Evolutionary conservation across 2,888 invertebrate species (phyloP), one percentile per base, ranked within the genome.

Genomic region (Dicycla oo): DNA sequence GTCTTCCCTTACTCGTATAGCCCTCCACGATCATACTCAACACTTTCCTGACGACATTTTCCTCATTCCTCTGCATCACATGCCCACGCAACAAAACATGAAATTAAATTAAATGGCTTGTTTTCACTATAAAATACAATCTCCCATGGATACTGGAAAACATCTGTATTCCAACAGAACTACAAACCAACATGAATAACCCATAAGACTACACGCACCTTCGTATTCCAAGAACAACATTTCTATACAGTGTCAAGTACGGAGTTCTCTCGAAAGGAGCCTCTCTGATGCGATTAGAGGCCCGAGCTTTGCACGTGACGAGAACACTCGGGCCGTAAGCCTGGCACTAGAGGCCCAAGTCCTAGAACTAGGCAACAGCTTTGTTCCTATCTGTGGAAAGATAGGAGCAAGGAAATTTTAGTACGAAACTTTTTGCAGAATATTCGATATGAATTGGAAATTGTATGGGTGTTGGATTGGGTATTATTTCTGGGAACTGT

Each of bases 201-300:
- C 38, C 38, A 58, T 69, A 63, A 20, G 40, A n/a, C 51, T 13
- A 45, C 5, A 60, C 18, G 30, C n/a, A 67, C 45, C 43, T 60
- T n/a, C 34, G 23, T 40, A 34, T 26, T n/a, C 13, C 40, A 40
- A 54, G 49, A 60, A 34, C 38, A 34, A 38, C 40, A 51, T 74
- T 68, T 75, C 68, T 68, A 49, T 69, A 26, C 54, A 49, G 51
- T 47, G 53, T 40, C 62, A 45, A 62, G 60, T n/a, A 57, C 23
- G 47, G 23, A 38, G 34, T 8, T 49, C 7, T 38, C 72, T 74
- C 73, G 34, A 78, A 79, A 81, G 82, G 75, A 76, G 74, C 61
- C 76, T 73, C 80, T 75, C 73, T 86, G 81, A 86, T 86, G 79
- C 83, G 88, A 88, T 88, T 88, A 88, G 58, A 69, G 63, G 49